Base-by-base conservation (phyloP, 2,113 vertebrate species). In the Dipodomys ordii region DNA sequence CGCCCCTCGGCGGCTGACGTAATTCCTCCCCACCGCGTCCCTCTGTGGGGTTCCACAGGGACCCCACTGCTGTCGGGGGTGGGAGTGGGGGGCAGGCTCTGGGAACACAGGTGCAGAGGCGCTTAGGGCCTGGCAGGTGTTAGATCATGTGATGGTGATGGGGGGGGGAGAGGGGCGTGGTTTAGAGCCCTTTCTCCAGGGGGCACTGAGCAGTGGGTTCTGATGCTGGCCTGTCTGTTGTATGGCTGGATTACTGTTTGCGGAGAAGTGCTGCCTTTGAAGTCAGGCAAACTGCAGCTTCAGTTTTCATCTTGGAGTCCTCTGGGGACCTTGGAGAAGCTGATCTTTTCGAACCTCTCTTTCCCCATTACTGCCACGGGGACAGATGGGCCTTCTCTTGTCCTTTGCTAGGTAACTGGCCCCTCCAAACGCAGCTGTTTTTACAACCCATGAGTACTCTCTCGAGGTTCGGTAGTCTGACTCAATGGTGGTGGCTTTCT, bases 351-450 rank as follows among this genome's bases (percentile, higher is more conserved):
- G 25, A 44, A 12, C 27, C 49, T 60, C 4, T 0, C 16, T 68
- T 28, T n/a, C 49, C 11, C 10, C n/a, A 4, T 49, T 5, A 22
- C 8, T 1, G 9, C 15, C 3, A 0, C 3, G 1, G 1, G 28
- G 18, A 57, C 25, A 7, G 3, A 6, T 0, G 13, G 16, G 7
- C 1, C 1, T 60, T 64, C 27, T 57, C 19, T 2, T 4, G 1
- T 9, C 27, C 16, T 18, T 6, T 13, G 7, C 67, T 28, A 27
- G 15, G 30, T 2, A 18, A 28, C 22, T 22, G 23, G 30, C 18
- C 49, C 23, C 4, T 23, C 4, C 1, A n/a, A 19, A 71, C 39
- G 15, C 19, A 4, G 3, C 62, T 27, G 53, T 15, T 19, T 73
- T 57, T 9, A 18, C 25, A 46, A 49, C 19, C 5, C n/a, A 2